These are phyloP conservation scores for Agrochola litura DNA, from an alignment of 2,888 invertebrate species.

Conservation along the genomic window DNA sequence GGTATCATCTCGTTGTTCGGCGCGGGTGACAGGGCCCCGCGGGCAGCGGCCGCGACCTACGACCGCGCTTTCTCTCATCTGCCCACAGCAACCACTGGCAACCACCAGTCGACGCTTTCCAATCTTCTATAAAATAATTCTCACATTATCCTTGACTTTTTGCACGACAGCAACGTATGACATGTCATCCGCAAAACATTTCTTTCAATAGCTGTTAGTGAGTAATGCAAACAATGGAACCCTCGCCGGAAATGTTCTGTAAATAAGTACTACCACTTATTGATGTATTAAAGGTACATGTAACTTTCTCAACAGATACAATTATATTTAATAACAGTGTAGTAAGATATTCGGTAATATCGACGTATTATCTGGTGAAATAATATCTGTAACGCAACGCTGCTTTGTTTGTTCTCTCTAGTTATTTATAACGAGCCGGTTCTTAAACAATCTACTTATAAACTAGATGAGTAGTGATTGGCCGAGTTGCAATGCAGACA, in stretches of 20 bases:
- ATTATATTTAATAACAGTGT: slow-evolving; percentile 74
- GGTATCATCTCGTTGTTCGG: slow-evolving; percentile 58
- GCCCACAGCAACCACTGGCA: slow-evolving; percentile 68
- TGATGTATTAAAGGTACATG: slow-evolving; percentile 48
- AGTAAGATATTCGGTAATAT: slow-evolving; percentile 55
- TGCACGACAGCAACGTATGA: slow-evolving; percentile 49
- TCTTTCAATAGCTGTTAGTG: slow-evolving; percentile 67
- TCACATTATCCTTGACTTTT: slow-evolving; percentile 54
- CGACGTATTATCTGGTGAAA: slow-evolving; percentile 40
- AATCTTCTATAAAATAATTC: slow-evolving; percentile 59
- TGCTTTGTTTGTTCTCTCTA: slow-evolving; percentile 47
- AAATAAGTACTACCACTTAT: slow-evolving; percentile 64
- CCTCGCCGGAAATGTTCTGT: slow-evolving; percentile 76
- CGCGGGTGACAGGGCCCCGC: slow-evolving; percentile 66
- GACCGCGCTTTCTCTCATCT: slow-evolving; percentile 81
- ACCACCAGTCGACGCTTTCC: slow-evolving; percentile 54
- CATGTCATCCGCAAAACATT: slow-evolving; percentile 58
- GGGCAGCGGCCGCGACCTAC: slow-evolving; percentile 74
- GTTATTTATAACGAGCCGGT: slow-evolving; percentile 68
- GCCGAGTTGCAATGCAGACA: slow-evolving; percentile 77
- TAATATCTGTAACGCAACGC: slow-evolving; percentile 40
- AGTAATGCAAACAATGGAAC: slow-evolving; percentile 83
- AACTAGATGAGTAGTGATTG: slow-evolving; percentile 71
- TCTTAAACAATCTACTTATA: slow-evolving; percentile 67
- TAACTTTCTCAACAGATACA: slow-evolving; percentile 76